Evolutionary conservation across 92 coral and sea anemone genomes (phyloP), one percentile per base, ranked within the genome.

Genomic region (Isaurus tuberculatus): DNA sequence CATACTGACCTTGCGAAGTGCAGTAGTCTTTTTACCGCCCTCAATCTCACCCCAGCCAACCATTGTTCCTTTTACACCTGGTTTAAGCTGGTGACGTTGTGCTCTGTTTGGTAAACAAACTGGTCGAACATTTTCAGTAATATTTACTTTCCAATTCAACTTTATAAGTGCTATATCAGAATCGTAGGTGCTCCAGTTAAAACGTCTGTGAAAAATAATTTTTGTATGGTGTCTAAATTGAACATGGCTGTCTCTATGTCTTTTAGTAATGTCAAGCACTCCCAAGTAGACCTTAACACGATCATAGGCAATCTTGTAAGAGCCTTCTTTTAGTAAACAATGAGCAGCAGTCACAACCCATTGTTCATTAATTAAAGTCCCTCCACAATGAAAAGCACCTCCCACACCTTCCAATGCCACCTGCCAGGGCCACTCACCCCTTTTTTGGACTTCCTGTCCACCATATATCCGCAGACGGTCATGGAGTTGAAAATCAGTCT

Each of bases 321-420:
- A 82, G 43, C 33, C 40, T 20, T 83, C 64, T 1, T 78, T 88
- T 44, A 55, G 10, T 4, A 96, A 91, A 66, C 99, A 96, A 65
- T 96, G 99, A 20, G 99, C 99, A 7, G 99, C 99, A 65, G 99
- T 96, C 13, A 96, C 91, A 20, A 96, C 89, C 99, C 98, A 96
- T 61, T 90, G 85, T 23, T 96, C 98, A 67, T 94, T 89, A 70
- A 96, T 77, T 3, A 96, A 91, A 2, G 97, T 84, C 10, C 99
- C 99, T 65, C 98, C 99, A 83, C 99, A 96, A 70, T 90, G 92
- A 48, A 92, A 81, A 0, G 60, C 79, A 0, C 80, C 73, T 20
- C 79, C 46, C 15, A 70, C 65, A 14, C 75, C 58, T 69, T 86
- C 90, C 75, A 96, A 69, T 11, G 93, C 98, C 22, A 94, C 99